These are phyloP conservation scores for Smittia aterrima DNA, from an alignment of 2,888 invertebrate genomes.

Conservation along the genomic window DNA sequence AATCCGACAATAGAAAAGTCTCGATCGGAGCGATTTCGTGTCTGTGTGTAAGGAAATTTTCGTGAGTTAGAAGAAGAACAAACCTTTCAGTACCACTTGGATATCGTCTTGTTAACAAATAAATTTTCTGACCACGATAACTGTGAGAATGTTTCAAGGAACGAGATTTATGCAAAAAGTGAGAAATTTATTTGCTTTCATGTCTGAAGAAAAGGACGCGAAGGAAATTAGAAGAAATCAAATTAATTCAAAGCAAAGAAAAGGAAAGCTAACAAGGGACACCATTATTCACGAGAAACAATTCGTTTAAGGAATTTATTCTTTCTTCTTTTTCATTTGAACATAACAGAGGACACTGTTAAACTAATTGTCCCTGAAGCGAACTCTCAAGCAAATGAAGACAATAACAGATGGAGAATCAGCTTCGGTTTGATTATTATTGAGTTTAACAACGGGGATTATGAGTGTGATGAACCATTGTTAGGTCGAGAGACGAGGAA, in stretches of 20 bases:
- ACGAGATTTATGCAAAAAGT: background rate
- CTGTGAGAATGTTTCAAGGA: constrained; percentile 42
- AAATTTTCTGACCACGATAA: constrained; percentile 49
- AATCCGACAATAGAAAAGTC: too few relatives aligned
- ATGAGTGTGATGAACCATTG: too few relatives aligned
- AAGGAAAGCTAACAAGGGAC: too few relatives aligned
- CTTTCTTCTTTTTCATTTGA: too few relatives aligned
- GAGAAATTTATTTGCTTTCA: background rate
- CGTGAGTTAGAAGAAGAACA: constrained; percentile 42
- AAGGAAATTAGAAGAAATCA: too few relatives aligned
- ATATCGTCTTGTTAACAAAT: constrained; percentile 48
- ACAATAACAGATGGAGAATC: background rate
- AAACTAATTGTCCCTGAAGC: background rate
- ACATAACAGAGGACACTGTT: background rate
- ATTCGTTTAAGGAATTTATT: background rate
- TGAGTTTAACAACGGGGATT: too few relatives aligned
- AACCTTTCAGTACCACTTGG: constrained; percentile 49
- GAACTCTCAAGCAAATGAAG: too few relatives aligned
- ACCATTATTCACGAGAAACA: too few relatives aligned
- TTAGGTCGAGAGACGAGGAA: background rate
- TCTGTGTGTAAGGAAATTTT: constrained; percentile 8
- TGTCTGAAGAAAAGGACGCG: too few relatives aligned
- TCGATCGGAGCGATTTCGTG: background rate
- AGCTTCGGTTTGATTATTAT: too few relatives aligned
- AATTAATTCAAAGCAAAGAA: background rate